Evolutionary conservation across 2,888 invertebrate genomes (phyloP).

Genomic region (Hoplodrina blanda): DNA sequence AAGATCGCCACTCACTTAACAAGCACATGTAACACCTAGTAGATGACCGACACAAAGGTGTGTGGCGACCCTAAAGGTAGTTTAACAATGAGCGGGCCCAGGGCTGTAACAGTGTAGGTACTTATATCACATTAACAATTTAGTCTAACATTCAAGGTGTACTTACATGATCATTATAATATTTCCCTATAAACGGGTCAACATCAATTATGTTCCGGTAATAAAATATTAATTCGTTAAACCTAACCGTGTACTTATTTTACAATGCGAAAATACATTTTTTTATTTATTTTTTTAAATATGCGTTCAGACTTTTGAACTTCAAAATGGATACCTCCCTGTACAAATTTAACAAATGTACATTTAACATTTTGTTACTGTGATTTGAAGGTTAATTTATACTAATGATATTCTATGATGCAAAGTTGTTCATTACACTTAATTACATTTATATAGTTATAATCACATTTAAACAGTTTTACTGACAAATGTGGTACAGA

Average conservation of each 20-base stretch:
- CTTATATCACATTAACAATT: conserved; percentile 85
- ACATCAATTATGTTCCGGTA: conserved; percentile 86
- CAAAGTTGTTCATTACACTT: conserved; percentile 66
- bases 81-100: conserved; percentile 71
- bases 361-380: conserved; percentile 88
- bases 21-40: conserved; percentile 46
- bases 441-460: conserved; percentile 68
- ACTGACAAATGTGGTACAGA: conserved; percentile 68
- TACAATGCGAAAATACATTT: conserved; percentile 90
- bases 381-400: conserved; percentile 83
- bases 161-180: conserved; percentile 77
- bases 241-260: conserved; percentile 87
- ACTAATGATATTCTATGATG: conserved; percentile 61
- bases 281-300: conserved; percentile 49
- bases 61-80: conserved; percentile 54
- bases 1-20: conserved; percentile 50
- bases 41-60: conserved; percentile 39
- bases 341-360: conserved; percentile 89
- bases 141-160: conserved; percentile 84
- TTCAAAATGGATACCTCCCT: conserved; percentile 86
- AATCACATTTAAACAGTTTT: conserved; percentile 71
- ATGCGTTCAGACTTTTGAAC: conserved; percentile 90
- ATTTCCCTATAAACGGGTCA: conserved; percentile 83
- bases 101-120: conserved; percentile 82
- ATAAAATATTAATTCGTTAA: conserved; percentile 89